Percentiles rank a stretch among this genome's conserved stretches.
Evolutionary conservation across 1,140 invertebrate genomes (phyloP).

Genomic region (Hermatobates lingyangjiaoensis): DNA sequence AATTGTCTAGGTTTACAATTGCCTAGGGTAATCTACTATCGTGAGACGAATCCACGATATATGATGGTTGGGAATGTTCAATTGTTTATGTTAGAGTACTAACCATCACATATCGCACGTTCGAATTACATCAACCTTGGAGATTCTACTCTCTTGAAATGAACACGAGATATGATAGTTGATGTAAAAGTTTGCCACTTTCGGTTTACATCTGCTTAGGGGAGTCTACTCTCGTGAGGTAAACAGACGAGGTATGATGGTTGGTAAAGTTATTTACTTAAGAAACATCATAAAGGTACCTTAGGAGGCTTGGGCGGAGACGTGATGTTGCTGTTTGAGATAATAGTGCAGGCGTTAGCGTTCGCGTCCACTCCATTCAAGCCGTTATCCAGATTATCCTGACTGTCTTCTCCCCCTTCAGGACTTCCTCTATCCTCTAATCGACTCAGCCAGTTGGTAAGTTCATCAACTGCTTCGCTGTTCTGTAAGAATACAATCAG

Average conservation of each 20-base stretch:
- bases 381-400: conserved; percentile 1
- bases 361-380: neutral
- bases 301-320: no score
- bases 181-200: no score
- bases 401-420: conserved; percentile 36
- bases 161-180: neutral
- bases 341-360: neutral
- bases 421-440: conserved; percentile 32
- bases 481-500: neutral
- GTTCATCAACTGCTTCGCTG: conserved; percentile 21
- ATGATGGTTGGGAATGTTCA: neutral
- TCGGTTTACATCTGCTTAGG: no score
- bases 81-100: neutral
- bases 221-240: no score
- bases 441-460: conserved; percentile 30
- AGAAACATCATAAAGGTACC: no score
- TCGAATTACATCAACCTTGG: neutral
- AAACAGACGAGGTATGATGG: no score
- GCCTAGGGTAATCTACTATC: no score
- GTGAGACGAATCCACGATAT: neutral
- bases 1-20: no score
- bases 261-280: no score
- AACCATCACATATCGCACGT: neutral
- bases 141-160: neutral
- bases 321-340: neutral